A percentile compares a stretch with the other conserved stretches of the same genome.
Conservation (phyloP, 1,140 invertebrate species). For the Drosophila mauritiana region DNA sequence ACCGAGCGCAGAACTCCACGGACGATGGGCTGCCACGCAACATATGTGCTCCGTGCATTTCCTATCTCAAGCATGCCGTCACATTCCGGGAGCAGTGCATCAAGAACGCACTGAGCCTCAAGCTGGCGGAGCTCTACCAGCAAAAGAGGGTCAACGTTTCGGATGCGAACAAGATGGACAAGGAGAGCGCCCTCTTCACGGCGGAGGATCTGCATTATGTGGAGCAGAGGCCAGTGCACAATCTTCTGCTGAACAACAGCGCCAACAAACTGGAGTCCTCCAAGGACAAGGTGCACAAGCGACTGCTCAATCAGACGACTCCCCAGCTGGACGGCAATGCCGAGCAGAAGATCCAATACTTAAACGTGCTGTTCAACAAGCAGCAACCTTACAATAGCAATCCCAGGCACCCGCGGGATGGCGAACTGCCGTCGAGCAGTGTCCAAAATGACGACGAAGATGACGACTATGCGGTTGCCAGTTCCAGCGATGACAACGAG, state of each 20-base stretch:
- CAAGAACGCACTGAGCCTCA: conserved; percentile 71
- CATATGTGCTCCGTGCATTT: conserved; percentile 81
- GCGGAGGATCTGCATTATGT: conserved; percentile 57
- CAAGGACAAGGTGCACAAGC: conserved; percentile 71
- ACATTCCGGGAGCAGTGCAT: conserved; percentile 81
- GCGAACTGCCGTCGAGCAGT: conserved; percentile 51
- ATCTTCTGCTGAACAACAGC: conserved; percentile 64
- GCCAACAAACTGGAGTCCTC: conserved; percentile 47
- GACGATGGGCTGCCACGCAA: conserved; percentile 70
- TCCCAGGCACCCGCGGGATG: conserved; percentile 6
- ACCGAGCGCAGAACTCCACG: conserved; percentile 48
- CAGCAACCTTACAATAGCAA: conserved; percentile 27
- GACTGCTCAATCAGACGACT: conserved; percentile 55
- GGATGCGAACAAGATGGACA: conserved; percentile 40
- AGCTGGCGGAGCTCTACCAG: conserved; percentile 60
- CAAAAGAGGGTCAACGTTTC: conserved; percentile 46
- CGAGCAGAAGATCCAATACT: conserved; percentile 64
- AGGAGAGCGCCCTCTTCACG: conserved; percentile 65
- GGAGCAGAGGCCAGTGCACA: conserved; percentile 66
- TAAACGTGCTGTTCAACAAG: conserved; percentile 70
- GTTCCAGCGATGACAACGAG: conserved; percentile 73
- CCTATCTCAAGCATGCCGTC: conserved; percentile 80
- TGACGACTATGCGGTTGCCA: conserved; percentile 60
- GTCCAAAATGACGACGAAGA: conserved; percentile 67
- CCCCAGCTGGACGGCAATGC: conserved; percentile 25